These are phyloP conservation scores for Tychaedon coryphoeus DNA, from an alignment of 2,113 vertebrate genomes.

Conservation along the genomic window DNA sequence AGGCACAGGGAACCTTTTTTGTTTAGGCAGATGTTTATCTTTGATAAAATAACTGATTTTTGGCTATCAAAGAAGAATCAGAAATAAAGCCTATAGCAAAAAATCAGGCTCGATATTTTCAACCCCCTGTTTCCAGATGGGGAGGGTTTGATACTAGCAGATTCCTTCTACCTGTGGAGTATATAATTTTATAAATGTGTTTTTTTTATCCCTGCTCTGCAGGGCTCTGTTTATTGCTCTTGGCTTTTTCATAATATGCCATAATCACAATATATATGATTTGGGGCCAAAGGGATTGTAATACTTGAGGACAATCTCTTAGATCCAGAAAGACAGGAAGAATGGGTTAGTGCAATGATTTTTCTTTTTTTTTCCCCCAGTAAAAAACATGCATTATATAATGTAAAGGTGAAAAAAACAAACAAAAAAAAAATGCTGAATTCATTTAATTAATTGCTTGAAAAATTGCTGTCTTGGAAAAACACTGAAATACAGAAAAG, in stretches of 20 bases:
- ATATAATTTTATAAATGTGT: neutral
- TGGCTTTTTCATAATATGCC: neutral
- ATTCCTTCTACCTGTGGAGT: neutral
- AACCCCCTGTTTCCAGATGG: neutral
- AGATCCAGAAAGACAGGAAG: neutral
- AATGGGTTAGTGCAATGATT: neutral
- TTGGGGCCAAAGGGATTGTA: neutral
- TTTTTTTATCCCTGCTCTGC: neutral
- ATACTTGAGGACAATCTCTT: neutral
- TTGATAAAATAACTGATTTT: neutral
- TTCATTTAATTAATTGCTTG: neutral
- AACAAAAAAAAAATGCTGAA: neutral
- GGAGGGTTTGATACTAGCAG: neutral
- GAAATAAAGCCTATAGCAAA: neutral
- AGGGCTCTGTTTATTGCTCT: neutral
- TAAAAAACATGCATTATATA: neutral
- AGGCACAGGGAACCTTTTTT: neutral
- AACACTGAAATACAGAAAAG: neutral
- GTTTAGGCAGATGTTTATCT: neutral
- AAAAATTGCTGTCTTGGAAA: neutral
- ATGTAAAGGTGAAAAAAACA: neutral
- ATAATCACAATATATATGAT: neutral
- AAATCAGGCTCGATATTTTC: neutral
- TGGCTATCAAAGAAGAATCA: neutral
- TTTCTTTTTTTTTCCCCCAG: neutral